A percentile compares a stretch with the other conserved stretches of the same genome.
Conservation (phyloP, 2,888 invertebrate genomes). For the Pasiphila rectangulata region DNA sequence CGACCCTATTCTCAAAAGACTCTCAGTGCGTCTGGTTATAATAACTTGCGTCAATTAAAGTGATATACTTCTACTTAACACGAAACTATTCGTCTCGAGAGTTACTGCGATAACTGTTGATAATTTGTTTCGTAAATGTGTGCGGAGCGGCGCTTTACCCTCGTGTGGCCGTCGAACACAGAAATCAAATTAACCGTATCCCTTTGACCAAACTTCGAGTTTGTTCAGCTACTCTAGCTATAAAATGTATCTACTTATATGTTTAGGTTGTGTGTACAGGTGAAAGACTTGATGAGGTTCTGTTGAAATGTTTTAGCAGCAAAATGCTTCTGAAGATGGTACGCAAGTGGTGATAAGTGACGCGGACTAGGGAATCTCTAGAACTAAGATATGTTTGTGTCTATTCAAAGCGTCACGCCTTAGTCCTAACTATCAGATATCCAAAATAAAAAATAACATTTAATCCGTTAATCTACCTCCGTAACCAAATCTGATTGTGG, state of each 20-base stretch:
- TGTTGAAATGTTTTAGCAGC: no score
- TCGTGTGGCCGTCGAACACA: slow-evolving; percentile 54
- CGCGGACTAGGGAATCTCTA: no score
- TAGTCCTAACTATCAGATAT: no score
- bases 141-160: slow-evolving; percentile 43
- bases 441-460: no score
- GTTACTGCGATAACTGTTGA: slow-evolving; percentile 25
- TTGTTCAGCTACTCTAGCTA: slow-evolving; percentile 49
- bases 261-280: no score
- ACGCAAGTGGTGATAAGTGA: no score
- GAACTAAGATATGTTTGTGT: no score
- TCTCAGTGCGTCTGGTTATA: neutral
- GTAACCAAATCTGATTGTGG: no score
- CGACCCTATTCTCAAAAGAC: neutral
- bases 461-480: no score
- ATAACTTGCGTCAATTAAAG: slow-evolving; percentile 19
- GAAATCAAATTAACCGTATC: slow-evolving; percentile 65
- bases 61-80: slow-evolving; percentile 17
- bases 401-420: no score
- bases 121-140: slow-evolving; percentile 45
- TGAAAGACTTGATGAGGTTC: no score
- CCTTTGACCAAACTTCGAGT: slow-evolving; percentile 59
- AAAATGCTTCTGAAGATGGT: no score
- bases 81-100: slow-evolving; percentile 27
- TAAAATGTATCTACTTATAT: slow-evolving; percentile 50